Evolutionary conservation across 2,797 vertebrate species (phyloP), one percentile per base, ranked within the genome.

Genomic region (Poecilia velifera): DNA sequence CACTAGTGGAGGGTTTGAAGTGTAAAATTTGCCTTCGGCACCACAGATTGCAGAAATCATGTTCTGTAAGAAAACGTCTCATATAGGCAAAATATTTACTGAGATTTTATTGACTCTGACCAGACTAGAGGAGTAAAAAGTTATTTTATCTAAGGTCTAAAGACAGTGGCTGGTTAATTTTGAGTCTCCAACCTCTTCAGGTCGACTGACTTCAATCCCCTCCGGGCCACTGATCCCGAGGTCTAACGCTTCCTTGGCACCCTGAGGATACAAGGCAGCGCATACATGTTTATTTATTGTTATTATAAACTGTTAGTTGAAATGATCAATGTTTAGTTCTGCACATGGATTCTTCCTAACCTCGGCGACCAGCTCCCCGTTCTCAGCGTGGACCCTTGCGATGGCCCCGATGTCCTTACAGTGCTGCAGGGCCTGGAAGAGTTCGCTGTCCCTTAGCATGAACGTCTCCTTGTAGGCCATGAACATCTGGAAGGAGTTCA

Each of bases 401-500:
- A 99, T 96, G 0, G 97, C 98, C 0, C 98, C 98, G 1, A 99
- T 94, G 92, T 98, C 97, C 82, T 97, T 98, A 90, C 98, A 99
- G 64, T 97, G 96, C 0, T 96, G 96, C 83, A 99, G 93, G 51
- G 92, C 97, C 94, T 99, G 98, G 92, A 97, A 99, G 49, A 99
- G 97, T 91, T 99, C 98, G 2, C 95, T 95, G 96, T 99, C 98
- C 84, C 97, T 95, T 89, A 99, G 96, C 98, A 99, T 99, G 93
- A 97, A 97, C 90, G 94, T 87, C 83, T 99, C 98, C 94, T 99
- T 99, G 89, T 99, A 99, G 84, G 97, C 97, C 98, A 99, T 98
- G 94, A 96, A 98, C 97, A 98, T 97, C 96, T 99, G 98, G 91
- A 99, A 99, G 14, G 98, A 98, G 91, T 98, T 99, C 84, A 99